Conservation (phyloP, 2,888 invertebrate species). For the Stomorhina lunata region DNA sequence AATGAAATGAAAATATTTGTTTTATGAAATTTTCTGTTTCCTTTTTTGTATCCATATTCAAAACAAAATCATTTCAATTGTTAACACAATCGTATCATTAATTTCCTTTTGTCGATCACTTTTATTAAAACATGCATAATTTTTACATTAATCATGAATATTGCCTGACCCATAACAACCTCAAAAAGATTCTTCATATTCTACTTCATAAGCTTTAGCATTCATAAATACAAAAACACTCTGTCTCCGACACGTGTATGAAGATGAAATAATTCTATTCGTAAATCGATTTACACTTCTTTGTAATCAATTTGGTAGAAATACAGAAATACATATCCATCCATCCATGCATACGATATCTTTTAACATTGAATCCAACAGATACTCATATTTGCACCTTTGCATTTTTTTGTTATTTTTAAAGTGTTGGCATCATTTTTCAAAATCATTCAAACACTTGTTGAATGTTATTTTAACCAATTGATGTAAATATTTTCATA, state of each 20-base stretch:
- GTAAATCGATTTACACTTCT: background rate
- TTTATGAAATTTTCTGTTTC: constrained; percentile 13
- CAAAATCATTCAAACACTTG: constrained; percentile 79
- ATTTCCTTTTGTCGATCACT: constrained; percentile 56
- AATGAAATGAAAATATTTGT: constrained; percentile 44
- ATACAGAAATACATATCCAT: background rate
- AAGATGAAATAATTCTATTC: background rate
- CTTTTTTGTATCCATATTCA: constrained; percentile 30
- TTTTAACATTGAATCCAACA: background rate
- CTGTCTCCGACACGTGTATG: background rate
- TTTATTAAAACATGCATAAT: constrained; percentile 41
- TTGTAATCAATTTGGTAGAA: too few relatives aligned
- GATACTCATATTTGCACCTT: background rate
- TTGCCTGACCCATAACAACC: constrained; percentile 36
- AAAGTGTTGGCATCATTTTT: constrained; percentile 74
- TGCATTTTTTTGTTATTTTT: constrained; percentile 8
- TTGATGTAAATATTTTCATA: constrained; percentile 35
- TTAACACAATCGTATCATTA: constrained; percentile 60
- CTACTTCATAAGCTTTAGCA: background rate
- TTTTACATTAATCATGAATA: constrained; percentile 52
- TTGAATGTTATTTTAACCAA: constrained; percentile 73
- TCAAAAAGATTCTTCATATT: constrained; percentile 16
- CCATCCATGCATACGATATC: background rate
- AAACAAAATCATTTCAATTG: constrained; percentile 58
- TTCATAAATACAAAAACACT: background rate